Evolutionary conservation across 2,113 vertebrate species (phyloP), one percentile per base, ranked within the genome.

Genomic region (Cercocebus atys): DNA sequence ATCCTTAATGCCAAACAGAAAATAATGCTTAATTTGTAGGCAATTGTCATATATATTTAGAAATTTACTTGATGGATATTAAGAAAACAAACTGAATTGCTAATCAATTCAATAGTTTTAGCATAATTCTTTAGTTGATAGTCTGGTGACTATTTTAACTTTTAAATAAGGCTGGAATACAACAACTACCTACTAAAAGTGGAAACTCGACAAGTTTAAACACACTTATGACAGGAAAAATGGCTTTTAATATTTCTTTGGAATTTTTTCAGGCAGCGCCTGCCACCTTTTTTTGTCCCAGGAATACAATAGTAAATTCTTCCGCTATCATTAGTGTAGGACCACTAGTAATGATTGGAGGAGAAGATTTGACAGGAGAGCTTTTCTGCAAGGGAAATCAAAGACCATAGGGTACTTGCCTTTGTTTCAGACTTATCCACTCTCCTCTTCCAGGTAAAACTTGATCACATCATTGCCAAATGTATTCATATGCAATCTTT

Each of bases 261-360:
- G 7, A 57, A 94, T 43, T 90, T 85, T 88, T 95, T 95, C 32
- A 66, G 87, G 23, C 0, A 13, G 20, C 32, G 27, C 1, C 14
- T 88, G 40, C 0, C 32, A 47, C 9, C 5, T 59, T 32, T 82
- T 50, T 90, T 6, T 95, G 8, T 66, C 16, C n/a, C 11, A 90
- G 47, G 7, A 68, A 23, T 22, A 61, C 6, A 40, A 22, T 68
- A 20, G 10, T 80, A 73, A 68, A 38, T 8, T 90, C 79, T 61
- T 52, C 8, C 23, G 57, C 38, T 45, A 43, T 45, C 25, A 47
- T 78, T 47, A 50, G 30, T 35, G 76, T 45, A 50, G 45, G 16
- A 11, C 4, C 45, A 20, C 17, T 20, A 11, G 9, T 20, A 38
- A 35, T 4, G 18, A 64, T 2, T 9, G 3, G 23, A 32, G 0